phyloP scores from a whole-genome alignment of 2,797 vertebrate species.

The Mormyrus proboscirostris region DNA sequence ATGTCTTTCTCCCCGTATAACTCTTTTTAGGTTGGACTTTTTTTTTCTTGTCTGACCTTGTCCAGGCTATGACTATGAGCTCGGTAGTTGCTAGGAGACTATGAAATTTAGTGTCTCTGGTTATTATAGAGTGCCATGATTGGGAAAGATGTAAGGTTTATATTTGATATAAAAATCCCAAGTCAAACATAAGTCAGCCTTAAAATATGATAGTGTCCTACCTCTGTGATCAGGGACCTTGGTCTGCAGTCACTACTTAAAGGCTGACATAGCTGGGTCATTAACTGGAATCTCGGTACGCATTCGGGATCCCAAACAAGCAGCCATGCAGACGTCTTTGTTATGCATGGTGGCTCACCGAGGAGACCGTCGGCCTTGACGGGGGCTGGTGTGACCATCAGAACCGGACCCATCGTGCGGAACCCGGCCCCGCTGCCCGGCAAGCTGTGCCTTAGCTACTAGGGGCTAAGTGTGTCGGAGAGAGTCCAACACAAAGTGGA shows the following conservation, averaged over 20 bases:
- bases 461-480: background rate
- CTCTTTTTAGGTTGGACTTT: conserved; percentile 18
- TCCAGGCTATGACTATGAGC: conserved; percentile 36
- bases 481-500: background rate
- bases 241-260: background rate
- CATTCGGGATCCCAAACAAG: background rate
- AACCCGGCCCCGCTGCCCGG: background rate
- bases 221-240: background rate
- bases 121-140: conserved; percentile 28
- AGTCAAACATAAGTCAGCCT: conserved; percentile 22
- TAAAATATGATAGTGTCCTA: conserved; percentile 18
- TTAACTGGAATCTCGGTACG: background rate
- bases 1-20: conserved; percentile 29
- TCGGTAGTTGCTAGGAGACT: conserved; percentile 56
- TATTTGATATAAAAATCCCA: conserved; percentile 30
- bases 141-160: conserved; percentile 27
- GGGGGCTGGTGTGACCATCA: background rate
- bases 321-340: background rate
- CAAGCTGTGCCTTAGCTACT: background rate
- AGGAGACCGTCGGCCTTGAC: background rate
- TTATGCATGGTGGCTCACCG: background rate
- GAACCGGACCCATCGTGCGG: background rate
- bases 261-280: conserved; percentile 4
- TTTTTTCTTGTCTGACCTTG: conserved; percentile 15
- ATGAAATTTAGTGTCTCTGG: conserved; percentile 32